A percentile compares a stretch with the other conserved stretches of the same genome.
Conservation (phyloP, 2,113 vertebrate genomes). For the Pluvialis apricaria region DNA sequence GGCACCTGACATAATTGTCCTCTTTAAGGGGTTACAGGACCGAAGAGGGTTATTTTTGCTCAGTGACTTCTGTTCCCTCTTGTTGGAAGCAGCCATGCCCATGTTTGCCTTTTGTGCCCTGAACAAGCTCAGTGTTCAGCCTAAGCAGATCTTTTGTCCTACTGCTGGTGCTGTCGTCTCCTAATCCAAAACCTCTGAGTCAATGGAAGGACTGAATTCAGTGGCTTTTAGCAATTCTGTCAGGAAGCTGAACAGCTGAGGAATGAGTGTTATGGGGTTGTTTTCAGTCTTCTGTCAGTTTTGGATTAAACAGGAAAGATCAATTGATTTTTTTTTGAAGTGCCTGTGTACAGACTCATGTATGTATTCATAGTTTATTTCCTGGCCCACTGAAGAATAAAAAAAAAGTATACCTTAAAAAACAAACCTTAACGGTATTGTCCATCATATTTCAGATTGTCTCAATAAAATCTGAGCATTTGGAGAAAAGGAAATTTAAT, state of each 20-base stretch:
- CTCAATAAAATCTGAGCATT: neutral
- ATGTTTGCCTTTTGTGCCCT: neutral
- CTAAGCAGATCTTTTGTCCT: neutral
- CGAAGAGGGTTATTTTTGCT: accelerated
- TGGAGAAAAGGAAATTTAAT: neutral
- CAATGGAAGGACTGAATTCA: neutral
- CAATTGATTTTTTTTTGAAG: neutral
- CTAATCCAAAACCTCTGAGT: neutral
- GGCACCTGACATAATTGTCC: neutral
- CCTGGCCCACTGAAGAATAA: neutral
- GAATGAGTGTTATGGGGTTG: neutral
- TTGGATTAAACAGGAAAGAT: neutral
- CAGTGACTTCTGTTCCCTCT: neutral
- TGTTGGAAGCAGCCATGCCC: neutral
- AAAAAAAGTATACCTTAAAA: neutral
- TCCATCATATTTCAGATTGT: neutral
- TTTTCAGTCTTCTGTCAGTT: neutral
- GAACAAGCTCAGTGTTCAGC: neutral
- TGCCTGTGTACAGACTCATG: neutral
- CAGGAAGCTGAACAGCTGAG: neutral
- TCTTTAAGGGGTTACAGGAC: neutral
- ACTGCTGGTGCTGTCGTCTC: neutral
- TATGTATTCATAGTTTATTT: neutral
- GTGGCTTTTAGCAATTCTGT: neutral
- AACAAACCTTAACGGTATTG: accelerated